Evolutionary conservation across 2,888 invertebrate genomes (phyloP).

Genomic region (Agrochola lota): DNA sequence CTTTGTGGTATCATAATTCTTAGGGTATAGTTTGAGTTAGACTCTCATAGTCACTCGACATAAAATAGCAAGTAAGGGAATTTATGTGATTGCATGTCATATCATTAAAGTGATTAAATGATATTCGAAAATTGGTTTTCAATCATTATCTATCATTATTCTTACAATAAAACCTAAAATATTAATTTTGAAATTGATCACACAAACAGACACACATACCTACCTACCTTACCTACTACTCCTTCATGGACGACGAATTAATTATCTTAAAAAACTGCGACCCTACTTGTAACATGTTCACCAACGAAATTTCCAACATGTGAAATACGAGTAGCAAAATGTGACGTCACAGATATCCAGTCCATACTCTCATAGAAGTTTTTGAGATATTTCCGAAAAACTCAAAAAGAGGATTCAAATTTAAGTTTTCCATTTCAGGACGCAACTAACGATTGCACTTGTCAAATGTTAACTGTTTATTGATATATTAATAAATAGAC

Average conservation of each 20-base stretch:
- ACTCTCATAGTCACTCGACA: constrained; percentile 49
- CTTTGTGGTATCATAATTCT: constrained; percentile 34
- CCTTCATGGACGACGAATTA: not conserved
- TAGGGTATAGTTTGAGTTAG: constrained; percentile 40
- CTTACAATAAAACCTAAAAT: constrained; percentile 43
- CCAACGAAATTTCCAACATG: not conserved
- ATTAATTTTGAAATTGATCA: constrained; percentile 1
- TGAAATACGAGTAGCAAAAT: not conserved
- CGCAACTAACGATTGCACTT: not conserved
- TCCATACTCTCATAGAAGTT: not conserved
- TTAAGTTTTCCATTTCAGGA: too few relatives aligned
- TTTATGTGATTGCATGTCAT: constrained; percentile 83
- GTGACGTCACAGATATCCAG: not conserved
- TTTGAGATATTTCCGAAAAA: not conserved
- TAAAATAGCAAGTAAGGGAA: constrained; percentile 71
- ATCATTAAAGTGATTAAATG: constrained; percentile 82
- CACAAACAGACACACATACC: not conserved
- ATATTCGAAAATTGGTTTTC: constrained; percentile 72
- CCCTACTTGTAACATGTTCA: not conserved
- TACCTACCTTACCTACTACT: not conserved
- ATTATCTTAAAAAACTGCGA: not conserved
- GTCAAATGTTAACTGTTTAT: not conserved
- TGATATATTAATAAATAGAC: not conserved
- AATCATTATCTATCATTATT: constrained; percentile 35
- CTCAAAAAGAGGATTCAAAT: not conserved